Evolutionary conservation across 2,888 invertebrate genomes (phyloP), one percentile per base, ranked within the genome.

Genomic region (Mamestra brassicae): DNA sequence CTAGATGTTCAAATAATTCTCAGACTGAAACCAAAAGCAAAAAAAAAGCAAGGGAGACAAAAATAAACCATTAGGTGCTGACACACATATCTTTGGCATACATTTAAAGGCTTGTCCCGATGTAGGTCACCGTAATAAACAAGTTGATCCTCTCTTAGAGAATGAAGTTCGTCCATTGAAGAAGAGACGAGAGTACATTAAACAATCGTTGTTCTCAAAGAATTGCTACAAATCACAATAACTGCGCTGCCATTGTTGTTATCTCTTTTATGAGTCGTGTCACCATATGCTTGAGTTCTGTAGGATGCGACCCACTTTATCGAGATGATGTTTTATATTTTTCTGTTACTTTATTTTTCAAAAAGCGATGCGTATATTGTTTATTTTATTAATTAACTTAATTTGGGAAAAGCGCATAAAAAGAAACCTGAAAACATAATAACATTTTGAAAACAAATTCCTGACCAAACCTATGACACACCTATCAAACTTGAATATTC

Each of bases 201-300:
- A 86, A 80, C 74, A 75, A 63, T 80, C 55, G 73, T 57, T 68
- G 78, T 82, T 86, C 77, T 77, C 85, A 55, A 86, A 86, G 77
- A 86, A 80, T 76, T 52, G 78, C 75, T 8, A 86, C 85, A 82
- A 86, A 84, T 85, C 85, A 86, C 74, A 73, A 79, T 86, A 86
- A 85, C 76, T 86, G 76, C 76, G 62, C 50, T 11, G 26, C 71
- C 65, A 73, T 76, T 81, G 71, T 85, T 75, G 76, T 75, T 83
- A 71, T 76, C 67, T 74, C 58, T 80, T 84, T 86, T 69, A 84
- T 76, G 74, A 77, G 69, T 58, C 47, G 64, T 76, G 64, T 57
- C 68, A 68, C 74, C 84, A 74, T 80, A 86, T 86, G 76, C 47
- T 42, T 54, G 47, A 36, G n/a, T 34, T 63, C 74, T 67, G 55